Conservation (phyloP, 2,797 vertebrate species). For the Hirundo rustica region DNA sequence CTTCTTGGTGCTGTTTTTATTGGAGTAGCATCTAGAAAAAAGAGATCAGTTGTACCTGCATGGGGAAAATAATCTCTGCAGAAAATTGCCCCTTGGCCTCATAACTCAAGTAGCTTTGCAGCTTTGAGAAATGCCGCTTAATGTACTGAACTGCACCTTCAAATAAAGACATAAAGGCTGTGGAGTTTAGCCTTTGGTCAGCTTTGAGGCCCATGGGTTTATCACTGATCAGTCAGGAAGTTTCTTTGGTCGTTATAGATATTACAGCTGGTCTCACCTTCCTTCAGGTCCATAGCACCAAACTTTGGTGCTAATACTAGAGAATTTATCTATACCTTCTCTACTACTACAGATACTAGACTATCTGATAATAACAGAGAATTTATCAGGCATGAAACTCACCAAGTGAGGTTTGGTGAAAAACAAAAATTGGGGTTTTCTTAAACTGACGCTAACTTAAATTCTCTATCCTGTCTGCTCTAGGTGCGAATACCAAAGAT, state of each 20-base stretch:
- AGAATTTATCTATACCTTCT: not conserved
- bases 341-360: not conserved
- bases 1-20: not conserved
- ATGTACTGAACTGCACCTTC: not conserved
- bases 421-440: too few relatives aligned
- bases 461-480: not conserved
- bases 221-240: not conserved
- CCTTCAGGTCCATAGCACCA: not conserved
- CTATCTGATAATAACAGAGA: not conserved
- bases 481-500: not conserved
- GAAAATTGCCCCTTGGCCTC: not conserved
- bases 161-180: not conserved
- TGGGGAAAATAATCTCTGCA: not conserved
- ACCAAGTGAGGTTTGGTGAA: not conserved
- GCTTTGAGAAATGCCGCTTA: not conserved
- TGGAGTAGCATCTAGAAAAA: not conserved
- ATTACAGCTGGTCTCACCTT: not conserved
- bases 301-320: not conserved
- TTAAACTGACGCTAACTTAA: rapidly evolving
- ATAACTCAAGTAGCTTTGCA: not conserved
- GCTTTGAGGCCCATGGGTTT: not conserved
- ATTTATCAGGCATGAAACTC: not conserved
- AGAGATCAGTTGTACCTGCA: not conserved
- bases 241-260: not conserved
- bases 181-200: not conserved